Percentiles rank a stretch among this genome's conserved stretches.
Evolutionary conservation across 2,797 vertebrate genomes (phyloP).

Genomic region (Pempheris klunzingeri): DNA sequence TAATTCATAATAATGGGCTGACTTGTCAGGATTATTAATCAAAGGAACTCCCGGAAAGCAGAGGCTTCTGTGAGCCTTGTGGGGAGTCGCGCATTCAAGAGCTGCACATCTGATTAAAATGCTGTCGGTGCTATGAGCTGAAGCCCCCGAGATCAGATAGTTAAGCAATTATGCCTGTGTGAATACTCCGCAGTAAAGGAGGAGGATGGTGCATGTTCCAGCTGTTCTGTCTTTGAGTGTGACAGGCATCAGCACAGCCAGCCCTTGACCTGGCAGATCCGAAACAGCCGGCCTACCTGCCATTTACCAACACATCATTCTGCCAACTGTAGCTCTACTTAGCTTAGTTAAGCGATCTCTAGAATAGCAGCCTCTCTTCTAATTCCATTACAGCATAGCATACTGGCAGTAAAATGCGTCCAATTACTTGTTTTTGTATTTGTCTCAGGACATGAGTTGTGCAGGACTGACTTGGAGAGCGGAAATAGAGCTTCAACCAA

Average conservation of each 20-base stretch:
- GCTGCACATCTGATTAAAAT: slow-evolving; percentile 59
- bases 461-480: neutral
- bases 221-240: slow-evolving; percentile 72
- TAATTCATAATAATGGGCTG: slow-evolving; percentile 75
- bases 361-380: neutral
- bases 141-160: slow-evolving; percentile 46
- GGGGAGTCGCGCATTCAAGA: slow-evolving; percentile 42
- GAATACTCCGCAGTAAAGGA: slow-evolving; percentile 37
- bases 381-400: neutral
- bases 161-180: slow-evolving; percentile 45
- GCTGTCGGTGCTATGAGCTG: slow-evolving; percentile 15
- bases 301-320: slow-evolving; percentile 67
- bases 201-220: slow-evolving; percentile 73
- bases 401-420: neutral
- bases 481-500: neutral
- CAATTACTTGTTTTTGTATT: neutral
- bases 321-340: slow-evolving; percentile 62
- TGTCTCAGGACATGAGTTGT: neutral
- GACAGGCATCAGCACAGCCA: slow-evolving; percentile 72
- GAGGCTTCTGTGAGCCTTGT: slow-evolving; percentile 40
- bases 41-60: slow-evolving; percentile 67
- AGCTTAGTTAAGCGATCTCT: neutral
- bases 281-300: slow-evolving; percentile 55
- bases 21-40: slow-evolving; percentile 78
- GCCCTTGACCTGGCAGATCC: slow-evolving; percentile 74